A percentile compares a stretch with the other conserved stretches of the same genome.
These are phyloP conservation scores for Liparis tanakae DNA, from an alignment of 2,797 vertebrate genomes.

Conservation along the genomic window DNA sequence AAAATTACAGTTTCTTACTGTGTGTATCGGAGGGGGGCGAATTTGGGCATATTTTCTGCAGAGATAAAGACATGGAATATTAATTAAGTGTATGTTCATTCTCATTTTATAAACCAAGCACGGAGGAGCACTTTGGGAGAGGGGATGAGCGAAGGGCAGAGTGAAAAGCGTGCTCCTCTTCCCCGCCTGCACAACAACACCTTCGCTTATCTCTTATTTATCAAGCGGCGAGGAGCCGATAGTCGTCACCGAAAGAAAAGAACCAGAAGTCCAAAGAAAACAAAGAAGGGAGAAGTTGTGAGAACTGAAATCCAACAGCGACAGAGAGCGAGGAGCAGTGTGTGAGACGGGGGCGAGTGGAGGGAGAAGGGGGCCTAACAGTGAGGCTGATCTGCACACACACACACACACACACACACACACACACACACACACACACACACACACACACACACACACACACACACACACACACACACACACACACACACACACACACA, in stretches of 20 bases:
- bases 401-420: conserved; percentile 21
- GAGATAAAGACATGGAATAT: conserved; percentile 49
- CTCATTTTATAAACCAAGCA: conserved; percentile 51
- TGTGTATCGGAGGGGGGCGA: conserved; percentile 10
- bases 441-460: conserved; percentile 21
- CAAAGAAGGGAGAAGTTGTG: conserved; percentile 24
- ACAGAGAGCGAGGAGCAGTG: conserved; percentile 15
- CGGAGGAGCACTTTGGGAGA: conserved; percentile 35
- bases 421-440: conserved; percentile 23
- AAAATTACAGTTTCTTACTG: conserved; percentile 50
- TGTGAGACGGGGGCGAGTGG: conserved; percentile 18
- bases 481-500: conserved; percentile 31
- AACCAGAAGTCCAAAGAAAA: conserved; percentile 38
- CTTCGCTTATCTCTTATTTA: conserved; percentile 64
- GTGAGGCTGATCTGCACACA: conserved; percentile 31
- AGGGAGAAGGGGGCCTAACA: conserved; percentile 24
- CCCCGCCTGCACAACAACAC: conserved; percentile 45
- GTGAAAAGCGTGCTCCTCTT: conserved; percentile 16
- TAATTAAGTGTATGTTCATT: conserved; percentile 46
- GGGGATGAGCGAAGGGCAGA: conserved; percentile 40
- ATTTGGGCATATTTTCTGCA: conserved; percentile 44
- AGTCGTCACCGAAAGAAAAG: conserved; percentile 12
- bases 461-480: conserved; percentile 28
- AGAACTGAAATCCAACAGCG: conserved; percentile 11
- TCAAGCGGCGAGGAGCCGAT: conserved; percentile 25